These are phyloP conservation scores for Apostichopus japonicus DNA, from an alignment of 35 echinoderm and acorn worm species.

Conservation along the genomic window DNA sequence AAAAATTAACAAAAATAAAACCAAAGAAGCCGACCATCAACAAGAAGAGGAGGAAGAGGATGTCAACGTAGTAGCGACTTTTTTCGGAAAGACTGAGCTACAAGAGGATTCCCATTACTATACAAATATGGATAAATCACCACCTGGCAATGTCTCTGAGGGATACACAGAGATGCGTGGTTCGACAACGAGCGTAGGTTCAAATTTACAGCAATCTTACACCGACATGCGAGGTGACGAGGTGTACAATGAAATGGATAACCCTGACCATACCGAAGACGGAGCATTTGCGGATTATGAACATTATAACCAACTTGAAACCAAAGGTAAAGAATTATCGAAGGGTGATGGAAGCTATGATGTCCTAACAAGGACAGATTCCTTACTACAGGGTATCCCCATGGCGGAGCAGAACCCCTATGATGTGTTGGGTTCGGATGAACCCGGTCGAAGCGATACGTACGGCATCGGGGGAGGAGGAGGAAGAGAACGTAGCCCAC, in stretches of 20 bases:
- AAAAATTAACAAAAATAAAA: not conserved
- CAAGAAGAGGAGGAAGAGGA: not conserved
- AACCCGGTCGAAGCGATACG: not conserved
- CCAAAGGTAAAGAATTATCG: not conserved
- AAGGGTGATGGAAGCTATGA: not conserved
- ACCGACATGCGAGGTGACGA: not conserved
- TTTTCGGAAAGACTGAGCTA: too few species aligned
- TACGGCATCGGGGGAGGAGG: not conserved
- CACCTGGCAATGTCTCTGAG: not conserved
- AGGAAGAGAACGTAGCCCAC: not conserved
- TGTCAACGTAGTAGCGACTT: too few species aligned
- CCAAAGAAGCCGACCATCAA: not conserved
- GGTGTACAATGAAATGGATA: not conserved
- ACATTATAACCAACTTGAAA: not conserved
- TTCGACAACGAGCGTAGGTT: not conserved
- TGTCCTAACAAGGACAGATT: not conserved
- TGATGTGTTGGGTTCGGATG: not conserved
- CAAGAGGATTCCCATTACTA: not conserved
- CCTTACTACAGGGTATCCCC: not conserved
- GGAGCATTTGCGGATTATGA: not conserved
- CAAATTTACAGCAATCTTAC: not conserved
- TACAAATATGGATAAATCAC: not conserved
- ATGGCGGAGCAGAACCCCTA: not conserved
- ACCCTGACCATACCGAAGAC: not conserved
- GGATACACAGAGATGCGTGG: not conserved